These are phyloP conservation scores for Hyposoter dolosus DNA, from an alignment of 2,888 invertebrate species.

Conservation along the genomic window DNA sequence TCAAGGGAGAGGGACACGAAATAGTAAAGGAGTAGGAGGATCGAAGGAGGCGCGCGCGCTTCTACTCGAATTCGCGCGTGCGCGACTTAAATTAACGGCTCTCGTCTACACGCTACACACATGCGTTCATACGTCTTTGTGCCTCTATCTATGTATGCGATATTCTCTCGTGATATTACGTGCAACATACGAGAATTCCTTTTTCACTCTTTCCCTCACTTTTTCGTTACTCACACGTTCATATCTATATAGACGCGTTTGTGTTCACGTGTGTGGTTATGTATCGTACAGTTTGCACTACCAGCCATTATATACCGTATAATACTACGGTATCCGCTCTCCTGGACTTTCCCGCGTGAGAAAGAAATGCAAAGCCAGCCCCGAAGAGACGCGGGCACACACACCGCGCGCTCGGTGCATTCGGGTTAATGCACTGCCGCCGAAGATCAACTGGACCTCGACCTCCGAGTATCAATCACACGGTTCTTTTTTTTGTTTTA, in stretches of 20 bases:
- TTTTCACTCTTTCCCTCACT: constrained; percentile 17
- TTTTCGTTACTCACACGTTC: not conserved
- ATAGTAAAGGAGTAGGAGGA: constrained; percentile 17
- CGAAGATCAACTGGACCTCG: constrained; percentile 19
- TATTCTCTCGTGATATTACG: constrained; percentile 23
- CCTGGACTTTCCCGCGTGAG: constrained; percentile 42
- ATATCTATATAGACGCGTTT: not conserved
- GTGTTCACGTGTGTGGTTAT: not conserved
- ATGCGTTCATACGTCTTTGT: not conserved
- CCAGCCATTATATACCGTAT: constrained; percentile 31
- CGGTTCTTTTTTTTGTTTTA: not conserved
- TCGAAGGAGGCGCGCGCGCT: constrained; percentile 50
- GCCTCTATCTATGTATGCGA: constrained; percentile 9
- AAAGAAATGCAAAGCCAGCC: constrained; percentile 9
- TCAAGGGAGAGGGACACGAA: constrained; percentile 24
- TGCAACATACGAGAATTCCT: not conserved
- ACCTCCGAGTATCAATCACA: constrained; percentile 1
- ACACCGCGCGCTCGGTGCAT: constrained; percentile 8
- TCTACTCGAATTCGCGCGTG: constrained; percentile 61
- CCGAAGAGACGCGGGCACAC: not conserved
- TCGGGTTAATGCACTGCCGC: constrained; percentile 62
- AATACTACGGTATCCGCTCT: constrained; percentile 28
- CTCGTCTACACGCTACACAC: constrained; percentile 31
- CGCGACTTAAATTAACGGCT: constrained; percentile 66
- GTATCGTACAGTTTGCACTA: constrained; percentile 4